Evolutionary conservation across 2,797 vertebrate genomes (phyloP).

Genomic region (Odontamblyopus rebecca): DNA sequence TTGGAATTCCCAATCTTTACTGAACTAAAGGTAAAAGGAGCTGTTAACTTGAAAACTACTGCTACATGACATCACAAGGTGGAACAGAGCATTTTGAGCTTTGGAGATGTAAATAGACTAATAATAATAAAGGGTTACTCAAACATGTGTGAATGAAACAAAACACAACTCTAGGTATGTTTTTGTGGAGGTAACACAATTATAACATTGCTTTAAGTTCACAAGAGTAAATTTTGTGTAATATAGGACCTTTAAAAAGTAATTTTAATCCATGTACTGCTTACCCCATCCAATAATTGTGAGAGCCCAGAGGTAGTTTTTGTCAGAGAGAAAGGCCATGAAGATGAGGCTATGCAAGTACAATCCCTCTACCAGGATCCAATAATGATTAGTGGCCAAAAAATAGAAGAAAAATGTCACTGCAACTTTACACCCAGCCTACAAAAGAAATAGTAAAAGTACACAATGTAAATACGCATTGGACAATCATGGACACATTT

Average conservation of each 20-base stretch:
- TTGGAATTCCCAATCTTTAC: too few species aligned
- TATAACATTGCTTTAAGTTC: too few species aligned
- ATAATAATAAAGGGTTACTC: too few species aligned
- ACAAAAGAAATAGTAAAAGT: neutral
- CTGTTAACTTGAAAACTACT: neutral
- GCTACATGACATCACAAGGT: too few species aligned
- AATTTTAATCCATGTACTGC: constrained; percentile 17
- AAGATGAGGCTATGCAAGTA: constrained; percentile 94
- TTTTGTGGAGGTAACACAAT: too few species aligned
- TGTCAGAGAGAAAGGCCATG: constrained; percentile 92
- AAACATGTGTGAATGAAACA: too few species aligned
- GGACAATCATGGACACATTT: neutral
- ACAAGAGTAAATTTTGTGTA: too few species aligned
- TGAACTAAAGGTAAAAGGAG: too few species aligned
- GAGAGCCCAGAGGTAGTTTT: constrained; percentile 89
- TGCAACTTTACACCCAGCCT: constrained; percentile 89
- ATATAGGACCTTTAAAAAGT: too few species aligned
- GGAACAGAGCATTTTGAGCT: too few species aligned
- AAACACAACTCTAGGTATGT: too few species aligned
- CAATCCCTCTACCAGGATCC: constrained; percentile 93
- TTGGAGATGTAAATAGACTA: too few species aligned
- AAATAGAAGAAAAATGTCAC: constrained; percentile 93
- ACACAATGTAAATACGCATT: neutral
- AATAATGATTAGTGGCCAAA: constrained; percentile 92
- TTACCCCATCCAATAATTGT: constrained; percentile 92